Conservation (phyloP, 2,113 vertebrate species). For the Actinemys pallida region DNA sequence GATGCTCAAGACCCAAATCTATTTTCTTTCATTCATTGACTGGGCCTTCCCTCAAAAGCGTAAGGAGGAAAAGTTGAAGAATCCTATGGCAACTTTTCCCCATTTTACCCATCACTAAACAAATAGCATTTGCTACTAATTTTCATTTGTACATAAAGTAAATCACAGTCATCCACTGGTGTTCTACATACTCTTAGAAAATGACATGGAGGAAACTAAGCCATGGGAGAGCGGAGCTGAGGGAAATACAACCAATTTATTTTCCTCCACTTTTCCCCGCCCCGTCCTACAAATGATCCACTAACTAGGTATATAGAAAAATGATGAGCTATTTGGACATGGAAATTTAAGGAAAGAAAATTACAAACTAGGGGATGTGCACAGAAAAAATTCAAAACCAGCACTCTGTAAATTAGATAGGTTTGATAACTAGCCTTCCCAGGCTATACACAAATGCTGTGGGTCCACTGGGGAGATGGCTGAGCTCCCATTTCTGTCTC, state of each 20-base stretch:
- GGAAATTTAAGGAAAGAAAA: not conserved
- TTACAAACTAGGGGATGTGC: not conserved
- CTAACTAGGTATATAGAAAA: not conserved
- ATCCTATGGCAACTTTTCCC: not conserved
- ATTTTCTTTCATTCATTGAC: not conserved
- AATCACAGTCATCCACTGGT: not conserved
- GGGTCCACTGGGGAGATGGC: not conserved
- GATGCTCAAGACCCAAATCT: not conserved
- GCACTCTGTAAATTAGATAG: not conserved
- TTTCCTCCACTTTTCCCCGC: not conserved
- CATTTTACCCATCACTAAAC: not conserved
- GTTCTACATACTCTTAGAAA: not conserved
- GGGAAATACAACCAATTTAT: not conserved
- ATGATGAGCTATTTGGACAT: not conserved
- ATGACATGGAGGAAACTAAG: not conserved
- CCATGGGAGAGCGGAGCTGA: not conserved
- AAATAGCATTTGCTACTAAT: accelerated
- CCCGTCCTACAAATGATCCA: not conserved
- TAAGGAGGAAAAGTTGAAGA: not conserved
- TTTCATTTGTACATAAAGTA: not conserved
- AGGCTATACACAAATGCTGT: not conserved
- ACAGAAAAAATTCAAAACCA: conserved; percentile 2
- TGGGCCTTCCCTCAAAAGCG: not conserved
- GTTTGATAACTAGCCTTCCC: not conserved
- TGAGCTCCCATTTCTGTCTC: not conserved